Evolutionary conservation across 2,113 vertebrate species (phyloP).

Genomic region (Pseudorasbora parva): DNA sequence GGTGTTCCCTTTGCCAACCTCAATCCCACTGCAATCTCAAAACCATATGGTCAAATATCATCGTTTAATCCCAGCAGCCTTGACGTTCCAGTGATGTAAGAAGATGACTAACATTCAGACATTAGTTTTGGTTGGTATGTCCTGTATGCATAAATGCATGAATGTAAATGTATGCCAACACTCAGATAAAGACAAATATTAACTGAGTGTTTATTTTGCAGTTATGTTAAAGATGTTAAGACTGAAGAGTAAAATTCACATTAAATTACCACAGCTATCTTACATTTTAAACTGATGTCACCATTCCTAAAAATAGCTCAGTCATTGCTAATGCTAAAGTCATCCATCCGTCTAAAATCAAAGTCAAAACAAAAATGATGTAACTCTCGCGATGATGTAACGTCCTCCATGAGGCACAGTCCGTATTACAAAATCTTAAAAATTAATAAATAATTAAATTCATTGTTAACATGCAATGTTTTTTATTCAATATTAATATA

Average conservation of each 20-base stretch:
- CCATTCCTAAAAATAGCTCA: background rate
- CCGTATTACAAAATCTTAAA: background rate
- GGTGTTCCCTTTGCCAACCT: conserved; percentile 49
- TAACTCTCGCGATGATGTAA: background rate
- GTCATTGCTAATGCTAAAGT: background rate
- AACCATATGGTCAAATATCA: background rate
- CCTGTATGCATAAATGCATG: too few species aligned
- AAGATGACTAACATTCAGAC: too few species aligned
- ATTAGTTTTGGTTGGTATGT: background rate
- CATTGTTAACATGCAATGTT: background rate
- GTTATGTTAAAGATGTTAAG: background rate
- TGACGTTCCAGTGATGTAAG: background rate
- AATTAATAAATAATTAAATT: background rate
- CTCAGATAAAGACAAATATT: background rate
- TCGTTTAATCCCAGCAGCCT: conserved; percentile 26
- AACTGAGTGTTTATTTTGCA: background rate
- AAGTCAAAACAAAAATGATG: background rate
- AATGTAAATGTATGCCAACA: too few species aligned
- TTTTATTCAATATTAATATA: background rate
- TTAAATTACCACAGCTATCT: background rate
- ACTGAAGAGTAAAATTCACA: background rate
- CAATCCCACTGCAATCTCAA: conserved; percentile 46
- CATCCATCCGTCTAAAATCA: background rate
- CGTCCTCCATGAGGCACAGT: background rate
- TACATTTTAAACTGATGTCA: background rate